Evolutionary conservation across 2,797 vertebrate genomes (phyloP), one percentile per base, ranked within the genome.

Genomic region (Melanotaenia nigrans): DNA sequence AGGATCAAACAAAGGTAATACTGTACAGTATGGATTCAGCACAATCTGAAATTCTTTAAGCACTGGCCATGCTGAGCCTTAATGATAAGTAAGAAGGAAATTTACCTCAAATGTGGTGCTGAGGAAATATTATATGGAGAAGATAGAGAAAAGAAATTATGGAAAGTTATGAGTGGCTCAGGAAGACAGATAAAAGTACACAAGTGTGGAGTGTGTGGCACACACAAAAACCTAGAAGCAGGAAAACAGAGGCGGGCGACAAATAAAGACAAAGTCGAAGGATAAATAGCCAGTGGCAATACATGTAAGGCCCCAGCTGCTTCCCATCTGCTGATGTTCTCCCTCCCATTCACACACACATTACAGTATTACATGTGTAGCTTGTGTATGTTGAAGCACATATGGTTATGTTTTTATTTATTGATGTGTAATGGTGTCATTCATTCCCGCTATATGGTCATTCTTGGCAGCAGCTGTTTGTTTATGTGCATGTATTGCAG

Each of bases 261-360:
- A 73, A 68, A 73, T 54, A 70, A 81, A 77, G 60, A 71, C 63
- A 72, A 79, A 71, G 53, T 72, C 28, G 49, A 71, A 58, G 75
- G 63, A 87, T 76, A 75, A 77, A 83, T 71, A 71, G 77, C 79
- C 77, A 47, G 10, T 25, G 61, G 84, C 75, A 55, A 61, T 84
- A 56, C 80, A 77, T 77, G 76, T 88, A 82, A 80, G 82, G 80
- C 71, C 83, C 78, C 86, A 82, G 86, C 85, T 89, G 87, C 73
- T 74, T 78, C 78, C 84, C 71, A 66, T 84, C 79, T 87, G 78
- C 55, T 68, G 45, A 70, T 74, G 57, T 36, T 73, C 59, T 63
- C 55, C 40, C 56, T 75, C 72, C 72, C 22, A 64, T 56, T 66
- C 69, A 58, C 60, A 55, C 66, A 55, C 36, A 65, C 1, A 40